Percentiles rank a stretch among this genome's conserved stretches.
phyloP scores from a whole-genome alignment of 92 coral and sea anemone species.

The Diadumene lineata region DNA sequence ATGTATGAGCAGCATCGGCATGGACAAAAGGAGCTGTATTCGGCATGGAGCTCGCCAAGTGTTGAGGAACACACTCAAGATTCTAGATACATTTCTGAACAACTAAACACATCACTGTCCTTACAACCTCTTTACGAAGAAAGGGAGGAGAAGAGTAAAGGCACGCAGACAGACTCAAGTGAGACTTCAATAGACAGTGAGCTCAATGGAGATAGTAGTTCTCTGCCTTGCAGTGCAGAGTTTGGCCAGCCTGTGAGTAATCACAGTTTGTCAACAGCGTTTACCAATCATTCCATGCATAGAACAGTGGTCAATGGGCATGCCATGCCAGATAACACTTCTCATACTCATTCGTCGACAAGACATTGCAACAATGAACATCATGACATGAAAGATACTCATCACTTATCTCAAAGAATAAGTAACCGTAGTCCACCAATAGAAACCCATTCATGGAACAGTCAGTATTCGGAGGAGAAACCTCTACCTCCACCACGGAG shows the following conservation, averaged over 20 bases:
- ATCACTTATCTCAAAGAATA: neutral
- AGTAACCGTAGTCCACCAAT: constrained; percentile 13
- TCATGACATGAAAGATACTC: neutral
- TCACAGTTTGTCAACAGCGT: neutral
- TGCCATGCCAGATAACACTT: neutral
- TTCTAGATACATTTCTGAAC: constrained; percentile 58
- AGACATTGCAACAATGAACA: neutral
- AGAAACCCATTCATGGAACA: neutral
- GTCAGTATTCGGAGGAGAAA: constrained; percentile 42
- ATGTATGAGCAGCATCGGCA: constrained; percentile 45
- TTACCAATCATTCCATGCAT: neutral
- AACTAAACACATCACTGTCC: constrained; percentile 73
- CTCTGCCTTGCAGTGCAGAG: constrained; percentile 29
- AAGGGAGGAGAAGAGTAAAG: constrained; percentile 53
- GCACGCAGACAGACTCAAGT: constrained; percentile 86
- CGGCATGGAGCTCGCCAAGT: constrained; percentile 59
- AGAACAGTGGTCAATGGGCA: neutral
- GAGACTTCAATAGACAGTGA: constrained; percentile 60
- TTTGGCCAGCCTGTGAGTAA: neutral
- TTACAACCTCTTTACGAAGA: constrained; percentile 89
- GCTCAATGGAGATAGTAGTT: constrained; percentile 18
- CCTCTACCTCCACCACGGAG: constrained; percentile 77
- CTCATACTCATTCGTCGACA: neutral
- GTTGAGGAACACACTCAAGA: constrained; percentile 73
- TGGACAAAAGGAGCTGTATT: constrained; percentile 45